These are phyloP conservation scores for Bombus turneri DNA, from an alignment of 1,140 invertebrate genomes.

Conservation along the genomic window DNA sequence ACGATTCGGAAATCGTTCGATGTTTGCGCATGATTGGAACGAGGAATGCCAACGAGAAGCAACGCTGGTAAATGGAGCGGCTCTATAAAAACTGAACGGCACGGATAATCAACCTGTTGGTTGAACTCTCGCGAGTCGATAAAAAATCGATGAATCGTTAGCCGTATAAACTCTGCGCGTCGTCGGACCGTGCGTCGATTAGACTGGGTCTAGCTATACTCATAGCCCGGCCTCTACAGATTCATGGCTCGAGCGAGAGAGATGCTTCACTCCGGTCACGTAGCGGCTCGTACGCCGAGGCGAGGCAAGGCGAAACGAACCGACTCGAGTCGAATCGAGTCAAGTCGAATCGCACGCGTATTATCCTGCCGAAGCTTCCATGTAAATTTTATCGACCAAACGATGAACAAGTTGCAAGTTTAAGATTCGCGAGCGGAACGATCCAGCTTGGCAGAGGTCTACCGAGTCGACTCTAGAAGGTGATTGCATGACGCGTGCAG, in stretches of 20 bases:
- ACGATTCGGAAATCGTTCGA: constrained; percentile 8
- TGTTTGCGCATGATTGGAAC: constrained; percentile 11
- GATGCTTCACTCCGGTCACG: background rate
- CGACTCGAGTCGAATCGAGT: background rate
- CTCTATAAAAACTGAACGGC: constrained; percentile 71
- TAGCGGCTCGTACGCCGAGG: background rate
- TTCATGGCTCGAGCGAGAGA: background rate
- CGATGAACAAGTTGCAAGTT: background rate
- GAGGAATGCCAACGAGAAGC: constrained; percentile 20
- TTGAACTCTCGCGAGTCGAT: constrained; percentile 1
- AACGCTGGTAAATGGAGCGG: constrained; percentile 72
- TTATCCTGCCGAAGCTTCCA: background rate
- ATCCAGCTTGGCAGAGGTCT: background rate
- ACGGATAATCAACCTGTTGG: constrained; percentile 53
- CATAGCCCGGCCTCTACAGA: background rate
- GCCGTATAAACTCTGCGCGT: constrained; percentile 57
- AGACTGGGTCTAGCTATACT: background rate
- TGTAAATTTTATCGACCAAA: background rate
- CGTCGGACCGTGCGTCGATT: constrained; percentile 33
- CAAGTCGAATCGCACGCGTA: background rate
- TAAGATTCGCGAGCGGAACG: background rate
- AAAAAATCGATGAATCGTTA: constrained; percentile 65
- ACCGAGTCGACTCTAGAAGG: background rate
- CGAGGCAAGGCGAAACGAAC: background rate
- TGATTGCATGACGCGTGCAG: background rate